phyloP scores from a whole-genome alignment of 2,797 vertebrate genomes.

The Chaetodon trifasciatus region DNA sequence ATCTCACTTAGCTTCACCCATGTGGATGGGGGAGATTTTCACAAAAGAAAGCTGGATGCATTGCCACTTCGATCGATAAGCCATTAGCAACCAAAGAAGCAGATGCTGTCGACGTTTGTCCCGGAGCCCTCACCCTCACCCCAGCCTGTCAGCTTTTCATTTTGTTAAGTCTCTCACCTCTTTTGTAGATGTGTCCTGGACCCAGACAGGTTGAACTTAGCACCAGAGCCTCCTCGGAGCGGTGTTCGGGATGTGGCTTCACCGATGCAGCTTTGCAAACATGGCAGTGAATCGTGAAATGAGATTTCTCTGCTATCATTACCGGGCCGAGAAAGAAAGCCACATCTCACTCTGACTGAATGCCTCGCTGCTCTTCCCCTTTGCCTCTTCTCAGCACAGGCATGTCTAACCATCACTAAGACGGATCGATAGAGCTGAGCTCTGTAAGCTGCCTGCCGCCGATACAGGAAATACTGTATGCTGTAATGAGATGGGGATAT shows the following conservation, averaged over 20 bases:
- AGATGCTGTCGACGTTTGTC: conserved; percentile 69
- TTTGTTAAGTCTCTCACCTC: conserved; percentile 67
- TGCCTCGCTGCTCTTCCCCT: conserved; percentile 61
- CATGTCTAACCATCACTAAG: conserved; percentile 77
- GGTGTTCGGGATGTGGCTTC: conserved; percentile 65
- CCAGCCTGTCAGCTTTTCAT: conserved; percentile 60
- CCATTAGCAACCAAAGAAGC: conserved; percentile 84
- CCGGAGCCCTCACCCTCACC: conserved; percentile 55
- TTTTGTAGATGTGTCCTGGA: conserved; percentile 59
- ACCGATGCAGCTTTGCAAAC: conserved; percentile 80
- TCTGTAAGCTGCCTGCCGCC: conserved; percentile 68
- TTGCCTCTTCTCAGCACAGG: conserved; percentile 54
- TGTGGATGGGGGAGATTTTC: conserved; percentile 47
- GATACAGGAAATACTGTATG: conserved; percentile 74
- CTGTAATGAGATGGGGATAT: conserved; percentile 77
- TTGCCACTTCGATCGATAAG: conserved; percentile 82
- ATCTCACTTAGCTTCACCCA: conserved; percentile 41
- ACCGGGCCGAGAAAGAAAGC: conserved; percentile 68
- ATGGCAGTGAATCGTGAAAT: conserved; percentile 86
- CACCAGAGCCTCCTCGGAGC: conserved; percentile 48
- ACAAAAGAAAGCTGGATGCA: conserved; percentile 43
- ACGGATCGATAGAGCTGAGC: conserved; percentile 80
- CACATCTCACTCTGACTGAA: conserved; percentile 78
- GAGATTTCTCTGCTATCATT: conserved; percentile 83
- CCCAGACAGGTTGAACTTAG: conserved; percentile 71